Base-by-base conservation (phyloP, 2,888 invertebrate genomes). In the Drosophila tanythrix region DNA sequence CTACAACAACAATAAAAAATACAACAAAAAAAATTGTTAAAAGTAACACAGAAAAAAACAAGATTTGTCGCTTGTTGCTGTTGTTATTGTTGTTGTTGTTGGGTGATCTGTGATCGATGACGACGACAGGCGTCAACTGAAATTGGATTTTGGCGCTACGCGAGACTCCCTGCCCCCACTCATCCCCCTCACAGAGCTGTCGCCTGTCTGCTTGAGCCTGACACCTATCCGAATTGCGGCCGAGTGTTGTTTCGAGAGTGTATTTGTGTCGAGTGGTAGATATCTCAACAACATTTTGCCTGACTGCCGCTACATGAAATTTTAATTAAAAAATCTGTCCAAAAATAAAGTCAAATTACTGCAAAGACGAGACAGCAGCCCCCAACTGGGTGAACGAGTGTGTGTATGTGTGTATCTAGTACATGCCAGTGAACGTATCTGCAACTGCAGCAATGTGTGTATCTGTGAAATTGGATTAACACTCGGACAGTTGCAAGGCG, bases 281-380 rank as follows among this genome's bases (percentile, higher is more conserved):
- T 79, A 79, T 58, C 74, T 70, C 71, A 82, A 75, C 84, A 76
- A 68, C 77, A 81, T 75, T 84, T 88, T 55, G 74, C 57, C 40
- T 15, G 25, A 7, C 25, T 25, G 71, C 80, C 56, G 71, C 82
- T 74, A 90, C 90, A 87, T 76, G 89, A 87, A 88, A 88, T 88
- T 83, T 87, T 90, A 87, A 87, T 88, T 90, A 87, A 87, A 87
- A 88, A 86, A 90, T 90, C 87, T 85, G 85, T 88, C 76, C 74
- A 67, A 82, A 84, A 89, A 82, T 78, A 88, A 89, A 78, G 76
- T 73, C 77, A 75, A 83, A 81, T 85, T 75, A 85, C 75, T 66
- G 68, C 67, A 68, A 57, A 70, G 52, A 46, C 67, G 62, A 62
- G 36, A 25, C 35, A 56, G 43, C 36, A 64, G 18, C 55, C 48